These are phyloP conservation scores for Macrotus californicus DNA, from an alignment of 2,113 vertebrate genomes.

Conservation along the genomic window DNA sequence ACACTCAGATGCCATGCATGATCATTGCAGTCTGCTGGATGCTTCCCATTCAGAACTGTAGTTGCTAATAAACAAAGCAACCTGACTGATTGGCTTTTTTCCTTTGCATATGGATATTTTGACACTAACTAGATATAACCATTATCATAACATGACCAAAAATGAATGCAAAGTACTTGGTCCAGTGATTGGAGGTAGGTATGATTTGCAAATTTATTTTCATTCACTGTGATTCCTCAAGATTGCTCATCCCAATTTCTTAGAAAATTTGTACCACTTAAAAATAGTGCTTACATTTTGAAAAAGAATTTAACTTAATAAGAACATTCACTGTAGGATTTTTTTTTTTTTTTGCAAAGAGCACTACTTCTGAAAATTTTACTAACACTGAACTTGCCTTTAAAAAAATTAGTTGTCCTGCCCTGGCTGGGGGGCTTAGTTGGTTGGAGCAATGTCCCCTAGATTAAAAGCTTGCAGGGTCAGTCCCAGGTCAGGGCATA, in stretches of 20 bases:
- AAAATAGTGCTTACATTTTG: background rate
- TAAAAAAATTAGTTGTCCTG: background rate
- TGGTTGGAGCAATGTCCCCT: no score
- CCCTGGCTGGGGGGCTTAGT: no score
- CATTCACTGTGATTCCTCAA: background rate
- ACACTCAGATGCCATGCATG: conserved; percentile 43
- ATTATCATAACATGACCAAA: conserved; percentile 42
- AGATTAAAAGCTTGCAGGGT: no score
- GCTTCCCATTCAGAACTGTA: background rate
- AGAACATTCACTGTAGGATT: background rate
- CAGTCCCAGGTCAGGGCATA: no score
- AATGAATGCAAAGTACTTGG: background rate
- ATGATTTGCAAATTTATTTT: background rate
- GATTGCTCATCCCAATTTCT: background rate
- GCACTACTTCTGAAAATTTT: background rate
- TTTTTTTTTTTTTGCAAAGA: background rate
- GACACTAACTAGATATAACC: conserved; percentile 26
- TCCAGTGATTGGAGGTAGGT: background rate
- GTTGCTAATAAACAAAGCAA: conserved; percentile 39
- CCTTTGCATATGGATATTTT: conserved; percentile 59
- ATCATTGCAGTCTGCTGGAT: background rate
- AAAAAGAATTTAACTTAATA: background rate
- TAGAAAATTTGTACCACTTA: background rate
- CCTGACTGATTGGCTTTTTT: background rate
- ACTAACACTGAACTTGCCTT: background rate